These are phyloP conservation scores for Periophthalmodon schlosseri DNA, from an alignment of 2,113 vertebrate species.

Conservation along the genomic window DNA sequence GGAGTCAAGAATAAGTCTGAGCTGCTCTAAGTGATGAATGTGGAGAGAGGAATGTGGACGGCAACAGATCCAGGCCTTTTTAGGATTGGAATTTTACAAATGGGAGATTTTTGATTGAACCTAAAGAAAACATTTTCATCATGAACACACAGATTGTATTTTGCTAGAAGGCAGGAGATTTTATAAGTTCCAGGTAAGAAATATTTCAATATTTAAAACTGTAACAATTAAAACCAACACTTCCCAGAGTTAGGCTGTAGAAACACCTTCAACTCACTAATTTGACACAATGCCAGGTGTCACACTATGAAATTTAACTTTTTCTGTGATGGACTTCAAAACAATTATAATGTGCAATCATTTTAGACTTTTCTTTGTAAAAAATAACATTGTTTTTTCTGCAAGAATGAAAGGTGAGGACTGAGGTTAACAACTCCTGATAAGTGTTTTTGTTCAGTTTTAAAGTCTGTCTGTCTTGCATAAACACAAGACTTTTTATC, in stretches of 20 bases:
- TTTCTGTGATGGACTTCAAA: too few species aligned
- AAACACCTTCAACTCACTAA: too few species aligned
- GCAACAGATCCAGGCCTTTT: not conserved
- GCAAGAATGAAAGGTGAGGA: not conserved
- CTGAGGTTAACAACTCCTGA: conserved; percentile 3
- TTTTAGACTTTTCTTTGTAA: not conserved
- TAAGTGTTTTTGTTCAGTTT: conserved; percentile 30
- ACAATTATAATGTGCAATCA: too few species aligned
- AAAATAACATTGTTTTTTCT: not conserved
- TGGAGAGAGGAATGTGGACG: not conserved
- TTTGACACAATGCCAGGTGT: too few species aligned
- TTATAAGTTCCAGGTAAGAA: not conserved
- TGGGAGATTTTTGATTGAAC: not conserved
- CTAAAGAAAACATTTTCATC: not conserved
- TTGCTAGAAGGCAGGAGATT: not conserved
- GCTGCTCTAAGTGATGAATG: conserved; percentile 1
- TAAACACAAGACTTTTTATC: conserved; percentile 35
- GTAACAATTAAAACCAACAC: too few species aligned
- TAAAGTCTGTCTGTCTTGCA: conserved; percentile 36
- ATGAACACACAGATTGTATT: not conserved
- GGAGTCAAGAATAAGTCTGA: not conserved
- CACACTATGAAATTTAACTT: too few species aligned
- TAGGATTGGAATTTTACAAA: not conserved
- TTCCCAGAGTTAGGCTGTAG: too few species aligned
- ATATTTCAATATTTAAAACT: not conserved